These are phyloP conservation scores for Spodoptera picta DNA, from an alignment of 2,888 invertebrate species.

Conservation along the genomic window DNA sequence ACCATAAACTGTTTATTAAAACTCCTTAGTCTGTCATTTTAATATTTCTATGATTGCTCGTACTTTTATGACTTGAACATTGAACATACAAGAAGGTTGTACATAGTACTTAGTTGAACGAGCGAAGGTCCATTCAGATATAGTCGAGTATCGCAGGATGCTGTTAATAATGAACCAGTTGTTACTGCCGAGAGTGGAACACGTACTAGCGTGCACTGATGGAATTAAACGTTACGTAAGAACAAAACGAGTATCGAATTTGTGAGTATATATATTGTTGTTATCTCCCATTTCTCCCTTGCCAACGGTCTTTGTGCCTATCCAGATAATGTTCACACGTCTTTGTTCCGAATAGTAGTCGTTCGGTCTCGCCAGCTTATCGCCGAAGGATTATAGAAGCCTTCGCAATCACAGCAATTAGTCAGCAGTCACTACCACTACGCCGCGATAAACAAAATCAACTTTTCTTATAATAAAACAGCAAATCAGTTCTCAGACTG, in stretches of 20 bases:
- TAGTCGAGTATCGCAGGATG: constrained; percentile 2
- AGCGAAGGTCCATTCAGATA: constrained; percentile 15
- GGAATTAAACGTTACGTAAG: constrained; percentile 9
- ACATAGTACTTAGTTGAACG: constrained; percentile 17
- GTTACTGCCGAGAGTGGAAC: constrained; percentile 1
- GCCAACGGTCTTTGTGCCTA: constrained; percentile 45
- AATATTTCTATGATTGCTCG: constrained; percentile 19
- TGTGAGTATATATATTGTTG: background rate
- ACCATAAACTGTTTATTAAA: constrained; percentile 19
- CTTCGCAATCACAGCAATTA: constrained; percentile 67
- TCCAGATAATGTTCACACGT: constrained; percentile 57
- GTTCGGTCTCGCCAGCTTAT: constrained; percentile 62
- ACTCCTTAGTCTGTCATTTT: constrained; percentile 4
- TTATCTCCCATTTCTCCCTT: constrained; percentile 23
- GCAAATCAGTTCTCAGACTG: constrained; percentile 43
- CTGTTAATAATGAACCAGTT: constrained; percentile 2
- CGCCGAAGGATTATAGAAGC: constrained; percentile 67
- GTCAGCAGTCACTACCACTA: constrained; percentile 49
- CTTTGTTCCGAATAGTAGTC: constrained; percentile 66
- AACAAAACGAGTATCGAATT: constrained; percentile 13
- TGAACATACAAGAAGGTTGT: constrained; percentile 8
- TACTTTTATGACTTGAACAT: constrained; percentile 2
- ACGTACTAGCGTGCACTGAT: constrained; percentile 3
- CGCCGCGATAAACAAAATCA: constrained; percentile 43
- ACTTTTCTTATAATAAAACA: constrained; percentile 31